These are phyloP conservation scores for Microctenopoma lineatum DNA, from an alignment of 2,797 vertebrate genomes.

Conservation along the genomic window DNA sequence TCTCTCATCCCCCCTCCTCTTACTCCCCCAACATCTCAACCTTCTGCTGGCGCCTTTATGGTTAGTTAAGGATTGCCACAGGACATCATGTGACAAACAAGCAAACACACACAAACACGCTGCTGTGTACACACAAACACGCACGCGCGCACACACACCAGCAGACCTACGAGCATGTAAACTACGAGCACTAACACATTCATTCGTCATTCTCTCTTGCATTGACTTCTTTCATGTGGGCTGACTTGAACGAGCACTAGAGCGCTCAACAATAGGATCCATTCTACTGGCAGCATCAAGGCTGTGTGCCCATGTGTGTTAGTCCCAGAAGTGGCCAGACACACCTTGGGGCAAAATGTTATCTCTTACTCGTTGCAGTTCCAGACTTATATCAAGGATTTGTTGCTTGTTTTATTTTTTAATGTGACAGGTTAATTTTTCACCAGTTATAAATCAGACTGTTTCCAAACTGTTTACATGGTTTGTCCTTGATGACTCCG, in stretches of 20 bases:
- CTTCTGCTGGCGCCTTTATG: slow-evolving; percentile 84
- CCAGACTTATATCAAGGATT: slow-evolving; percentile 54
- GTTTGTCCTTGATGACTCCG: slow-evolving; percentile 45
- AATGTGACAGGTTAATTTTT: slow-evolving; percentile 50
- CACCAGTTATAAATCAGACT: slow-evolving; percentile 42
- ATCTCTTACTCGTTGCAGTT: slow-evolving; percentile 55
- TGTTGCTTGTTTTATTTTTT: slow-evolving; percentile 55
- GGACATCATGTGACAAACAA: slow-evolving; percentile 88
- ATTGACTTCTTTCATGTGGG: slow-evolving; percentile 83
- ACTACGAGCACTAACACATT: slow-evolving; percentile 75
- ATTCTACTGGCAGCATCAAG: slow-evolving; percentile 74
- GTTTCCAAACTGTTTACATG: slow-evolving; percentile 48
- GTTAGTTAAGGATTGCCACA: slow-evolving; percentile 85
- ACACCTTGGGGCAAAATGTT: slow-evolving; percentile 78
- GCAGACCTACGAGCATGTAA: slow-evolving; percentile 50
- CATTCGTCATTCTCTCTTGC: slow-evolving; percentile 74
- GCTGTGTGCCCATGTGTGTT: slow-evolving; percentile 57
- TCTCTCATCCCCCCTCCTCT: slow-evolving; percentile 71
- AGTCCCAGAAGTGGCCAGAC: slow-evolving; percentile 66
- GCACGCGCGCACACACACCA: slow-evolving; percentile 53
- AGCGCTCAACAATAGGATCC: slow-evolving; percentile 79
- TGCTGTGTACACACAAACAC: slow-evolving; percentile 21
- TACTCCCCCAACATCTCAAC: slow-evolving; percentile 34
- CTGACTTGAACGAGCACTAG: slow-evolving; percentile 72
- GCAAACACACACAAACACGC: slow-evolving; percentile 73